Evolutionary conservation across 2,888 invertebrate genomes (phyloP), one percentile per base, ranked within the genome.

Genomic region (Oscheius sp.): DNA sequence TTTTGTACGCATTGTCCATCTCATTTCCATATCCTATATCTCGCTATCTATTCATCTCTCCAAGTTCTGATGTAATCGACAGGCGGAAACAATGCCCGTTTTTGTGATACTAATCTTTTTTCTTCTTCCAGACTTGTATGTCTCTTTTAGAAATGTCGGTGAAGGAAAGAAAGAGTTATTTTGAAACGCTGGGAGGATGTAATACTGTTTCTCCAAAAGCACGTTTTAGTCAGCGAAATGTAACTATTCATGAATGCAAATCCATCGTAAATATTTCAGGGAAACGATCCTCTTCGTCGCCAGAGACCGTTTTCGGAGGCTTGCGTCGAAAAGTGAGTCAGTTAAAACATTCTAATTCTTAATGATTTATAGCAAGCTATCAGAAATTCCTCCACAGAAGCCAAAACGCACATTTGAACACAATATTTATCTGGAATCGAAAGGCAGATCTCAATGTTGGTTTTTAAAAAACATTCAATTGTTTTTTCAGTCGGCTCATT

Each of bases 341-440:
- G 41, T 12, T 41, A 41, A 8, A 8, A 36, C 36, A 36, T 47
- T 45, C 28, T 6, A 9, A 9, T 50, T 26, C 24, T 26, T 50
- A n/a, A n/a, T 54, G 32, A 5, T 33, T 30, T 54, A 17, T 20
- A 59, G 59, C 17, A 22, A 22, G 17, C 9, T 20, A 33, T n/a
- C 54, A 8, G 44, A 59, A 14, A 59, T 59, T n/a, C 62, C 62
- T 26, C 62, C 62, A 30, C 47, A 62, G n/a, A 62, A 62, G 47
- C 62, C 62, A 28, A 62, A 62, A 20, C 30, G 62, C 14, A 62
- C 62, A 6, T 62, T 62, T 20, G 62, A 62, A 22, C 62, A 62
- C 33, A 49, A 45, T 32, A 33, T 49, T 20, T 44, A 47, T 33
- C n/a, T 62, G 41, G 59, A 59, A 4, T 17, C 12, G 3, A 59